These are phyloP conservation scores for Spongia lamella DNA, from an alignment of 37 sponge, comb jelly and placozoan species.

Conservation along the genomic window DNA sequence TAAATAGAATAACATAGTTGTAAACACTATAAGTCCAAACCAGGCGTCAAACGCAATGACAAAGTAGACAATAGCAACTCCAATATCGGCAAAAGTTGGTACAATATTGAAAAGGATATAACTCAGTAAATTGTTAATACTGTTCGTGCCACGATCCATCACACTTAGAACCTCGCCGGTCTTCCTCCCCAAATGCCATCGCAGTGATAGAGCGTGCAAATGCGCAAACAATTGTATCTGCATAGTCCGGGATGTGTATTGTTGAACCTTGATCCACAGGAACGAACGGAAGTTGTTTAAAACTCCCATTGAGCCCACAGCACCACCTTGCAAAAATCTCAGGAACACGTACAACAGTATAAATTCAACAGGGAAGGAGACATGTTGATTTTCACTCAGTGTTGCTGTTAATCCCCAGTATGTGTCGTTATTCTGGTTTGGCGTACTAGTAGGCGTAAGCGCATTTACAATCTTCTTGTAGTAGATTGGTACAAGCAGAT, in stretches of 20 bases:
- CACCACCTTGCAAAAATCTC: slow-evolving; percentile 77
- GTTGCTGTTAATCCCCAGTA: slow-evolving; percentile 1
- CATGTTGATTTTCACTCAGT: background rate
- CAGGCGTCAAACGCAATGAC: slow-evolving; percentile 93
- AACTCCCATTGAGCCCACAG: slow-evolving; percentile 80
- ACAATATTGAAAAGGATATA: slow-evolving; percentile 93
- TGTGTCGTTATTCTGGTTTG: slow-evolving; percentile 7
- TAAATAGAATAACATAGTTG: slow-evolving; percentile 83
- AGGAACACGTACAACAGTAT: slow-evolving; percentile 74
- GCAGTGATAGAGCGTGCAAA: slow-evolving; percentile 89
- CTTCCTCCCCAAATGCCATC: slow-evolving; percentile 96
- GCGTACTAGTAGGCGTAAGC: slow-evolving; percentile 23
- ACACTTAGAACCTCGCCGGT: slow-evolving; percentile 95
- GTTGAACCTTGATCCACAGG: slow-evolving; percentile 93
- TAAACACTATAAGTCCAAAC: slow-evolving; percentile 97
- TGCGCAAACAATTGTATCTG: slow-evolving; percentile 83
- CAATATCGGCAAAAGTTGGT: slow-evolving; percentile 92
- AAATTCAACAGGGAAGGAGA: slow-evolving; percentile 43
- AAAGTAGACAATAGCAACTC: slow-evolving; percentile 93
- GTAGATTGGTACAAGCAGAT: slow-evolving; percentile 91
- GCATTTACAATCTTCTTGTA: slow-evolving; percentile 91
- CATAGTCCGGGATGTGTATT: slow-evolving; percentile 83
- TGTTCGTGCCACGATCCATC: slow-evolving; percentile 90
- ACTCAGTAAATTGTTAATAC: slow-evolving; percentile 87
- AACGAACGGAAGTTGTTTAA: slow-evolving; percentile 72